Percentiles rank a stretch among this genome's conserved stretches.
Conservation (phyloP, 2,113 vertebrate genomes). For the Eulacestoma nigropectus region DNA sequence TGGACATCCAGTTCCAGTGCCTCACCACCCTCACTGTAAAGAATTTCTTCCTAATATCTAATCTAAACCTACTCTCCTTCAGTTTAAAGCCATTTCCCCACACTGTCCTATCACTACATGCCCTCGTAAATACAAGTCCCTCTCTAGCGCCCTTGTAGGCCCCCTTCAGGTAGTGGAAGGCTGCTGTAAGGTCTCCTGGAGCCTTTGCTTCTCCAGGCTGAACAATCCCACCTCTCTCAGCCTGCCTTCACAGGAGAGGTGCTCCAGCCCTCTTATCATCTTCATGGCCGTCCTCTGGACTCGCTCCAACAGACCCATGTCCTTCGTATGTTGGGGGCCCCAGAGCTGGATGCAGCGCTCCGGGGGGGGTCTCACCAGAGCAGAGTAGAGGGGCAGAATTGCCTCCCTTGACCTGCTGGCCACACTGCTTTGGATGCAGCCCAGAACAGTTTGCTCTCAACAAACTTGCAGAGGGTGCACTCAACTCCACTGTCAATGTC, state of each 20-base stretch:
- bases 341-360: not conserved
- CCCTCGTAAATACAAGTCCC: not conserved
- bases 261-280: not conserved
- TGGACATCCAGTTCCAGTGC: not conserved
- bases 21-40: not conserved
- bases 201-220: not conserved
- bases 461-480: not conserved
- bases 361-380: not conserved
- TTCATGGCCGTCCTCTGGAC: not conserved
- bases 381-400: not conserved
- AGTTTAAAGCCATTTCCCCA: not conserved
- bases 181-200: not conserved
- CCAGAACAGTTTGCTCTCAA: not conserved
- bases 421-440: fast-evolving
- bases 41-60: not conserved
- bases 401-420: no score
- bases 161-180: not conserved
- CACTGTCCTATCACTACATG: not conserved
- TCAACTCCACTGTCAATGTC: not conserved
- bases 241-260: not conserved
- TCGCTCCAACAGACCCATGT: not conserved
- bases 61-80: not conserved
- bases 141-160: not conserved
- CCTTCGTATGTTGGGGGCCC: not conserved
- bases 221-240: not conserved